A percentile compares a stretch with the other conserved stretches of the same genome.
Conservation (phyloP, 2,888 invertebrate species). For the Tryphoninae sp. region DNA sequence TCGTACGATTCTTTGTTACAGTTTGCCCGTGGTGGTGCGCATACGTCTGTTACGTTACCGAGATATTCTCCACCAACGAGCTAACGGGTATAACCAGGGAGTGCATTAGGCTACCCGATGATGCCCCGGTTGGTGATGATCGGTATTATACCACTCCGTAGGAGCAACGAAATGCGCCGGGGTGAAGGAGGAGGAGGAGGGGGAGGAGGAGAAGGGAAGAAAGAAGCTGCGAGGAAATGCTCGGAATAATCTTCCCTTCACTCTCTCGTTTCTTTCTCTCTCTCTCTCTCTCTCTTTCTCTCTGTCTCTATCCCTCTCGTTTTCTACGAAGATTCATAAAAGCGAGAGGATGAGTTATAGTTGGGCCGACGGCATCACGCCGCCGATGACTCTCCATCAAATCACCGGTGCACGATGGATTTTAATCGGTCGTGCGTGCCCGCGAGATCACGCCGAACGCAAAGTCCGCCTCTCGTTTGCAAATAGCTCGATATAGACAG, state of each 20-base stretch:
- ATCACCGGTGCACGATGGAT: slow-evolving; percentile 68
- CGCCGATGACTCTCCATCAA: slow-evolving; percentile 69
- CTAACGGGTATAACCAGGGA: slow-evolving; percentile 44
- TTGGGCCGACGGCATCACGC: slow-evolving; percentile 70
- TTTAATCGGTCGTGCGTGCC: slow-evolving; percentile 77
- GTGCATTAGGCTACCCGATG: slow-evolving; percentile 70
- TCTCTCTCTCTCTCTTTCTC: slow-evolving; percentile 16
- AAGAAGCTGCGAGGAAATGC: slow-evolving; percentile 68
- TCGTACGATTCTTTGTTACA: slow-evolving; percentile 78
- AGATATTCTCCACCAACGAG: slow-evolving; percentile 62
- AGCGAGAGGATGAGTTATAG: slow-evolving; percentile 64
- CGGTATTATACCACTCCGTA: slow-evolving; percentile 59
- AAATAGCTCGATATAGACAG: slow-evolving; percentile 18
- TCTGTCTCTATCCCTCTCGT: slow-evolving; percentile 24
- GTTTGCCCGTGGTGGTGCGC: slow-evolving; percentile 71
- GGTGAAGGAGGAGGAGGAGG: slow-evolving; percentile 45
- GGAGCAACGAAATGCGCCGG: slow-evolving; percentile 55
- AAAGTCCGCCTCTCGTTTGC: slow-evolving; percentile 28
- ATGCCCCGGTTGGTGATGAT: slow-evolving; percentile 62
- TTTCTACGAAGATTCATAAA: slow-evolving; percentile 58
- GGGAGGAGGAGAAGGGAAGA: slow-evolving; percentile 54
- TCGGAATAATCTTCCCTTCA: slow-evolving; percentile 77
- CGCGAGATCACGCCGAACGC: slow-evolving; percentile 54
- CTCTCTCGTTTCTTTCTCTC: slow-evolving; percentile 62
- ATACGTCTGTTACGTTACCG: slow-evolving; percentile 68